Evolutionary conservation across 2,888 invertebrate genomes (phyloP).

Genomic region (Nematopogon swammerdamellus): DNA sequence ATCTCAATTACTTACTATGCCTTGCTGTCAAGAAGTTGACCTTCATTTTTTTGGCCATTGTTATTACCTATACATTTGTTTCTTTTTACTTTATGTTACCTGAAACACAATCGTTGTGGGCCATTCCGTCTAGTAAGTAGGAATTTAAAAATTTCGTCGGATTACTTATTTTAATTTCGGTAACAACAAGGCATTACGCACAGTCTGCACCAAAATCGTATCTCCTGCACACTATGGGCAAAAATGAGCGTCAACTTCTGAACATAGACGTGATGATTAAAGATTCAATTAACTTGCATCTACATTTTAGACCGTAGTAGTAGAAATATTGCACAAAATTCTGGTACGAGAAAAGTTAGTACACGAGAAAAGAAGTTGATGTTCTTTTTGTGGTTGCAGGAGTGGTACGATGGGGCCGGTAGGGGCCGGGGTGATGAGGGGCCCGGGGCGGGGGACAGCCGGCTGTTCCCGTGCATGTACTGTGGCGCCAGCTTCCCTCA

Average conservation of each 20-base stretch:
- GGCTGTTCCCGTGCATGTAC: slow-evolving; percentile 81
- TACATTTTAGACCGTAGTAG: slow-evolving; percentile 52
- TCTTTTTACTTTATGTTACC: slow-evolving; percentile 41
- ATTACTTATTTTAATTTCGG: slow-evolving; percentile 25
- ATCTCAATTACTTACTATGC: slow-evolving; percentile 33
- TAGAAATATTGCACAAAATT: slow-evolving; percentile 48
- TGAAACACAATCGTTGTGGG: slow-evolving; percentile 19
- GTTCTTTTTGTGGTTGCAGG: slow-evolving; percentile 86
- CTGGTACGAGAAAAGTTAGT: slow-evolving; percentile 39
- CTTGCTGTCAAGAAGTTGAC: slow-evolving; percentile 91
- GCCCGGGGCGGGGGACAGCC: slow-evolving; percentile 51
- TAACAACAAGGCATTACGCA: slow-evolving; percentile 46
- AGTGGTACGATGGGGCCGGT: slow-evolving; percentile 74
- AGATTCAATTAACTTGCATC: slow-evolving; percentile 42
- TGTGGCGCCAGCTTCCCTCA: slow-evolving; percentile 86
- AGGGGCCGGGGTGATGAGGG: slow-evolving; percentile 47
- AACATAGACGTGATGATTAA: slow-evolving; percentile 38
- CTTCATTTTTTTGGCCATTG: slow-evolving; percentile 90
- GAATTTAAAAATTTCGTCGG: neutral
- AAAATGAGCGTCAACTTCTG: slow-evolving; percentile 89
- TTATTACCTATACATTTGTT: slow-evolving; percentile 63
- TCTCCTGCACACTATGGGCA: slow-evolving; percentile 63
- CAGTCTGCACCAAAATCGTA: slow-evolving; percentile 44
- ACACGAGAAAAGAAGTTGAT: slow-evolving; percentile 84
- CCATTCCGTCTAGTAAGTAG: slow-evolving; percentile 11